A percentile compares a stretch with the other conserved stretches of the same genome.
These are phyloP conservation scores for Megamerina dolium DNA, from an alignment of 2,888 invertebrate species.

Conservation along the genomic window DNA sequence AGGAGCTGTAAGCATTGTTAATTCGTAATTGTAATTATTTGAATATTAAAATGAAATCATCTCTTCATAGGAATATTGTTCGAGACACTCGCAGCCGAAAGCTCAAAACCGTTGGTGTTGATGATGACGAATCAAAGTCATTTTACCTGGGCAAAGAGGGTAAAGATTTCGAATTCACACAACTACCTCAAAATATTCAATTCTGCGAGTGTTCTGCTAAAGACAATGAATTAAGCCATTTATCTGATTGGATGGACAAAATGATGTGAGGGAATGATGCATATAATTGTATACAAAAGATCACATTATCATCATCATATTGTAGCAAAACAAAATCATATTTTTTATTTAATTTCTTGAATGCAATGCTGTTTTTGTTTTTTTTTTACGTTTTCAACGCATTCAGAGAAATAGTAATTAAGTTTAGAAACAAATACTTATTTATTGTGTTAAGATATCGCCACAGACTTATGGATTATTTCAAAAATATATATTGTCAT, in stretches of 20 bases:
- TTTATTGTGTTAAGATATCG: too few relatives aligned
- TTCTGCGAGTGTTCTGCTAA: constrained; percentile 64
- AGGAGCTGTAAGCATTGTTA: constrained; percentile 71
- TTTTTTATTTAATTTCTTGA: too few relatives aligned
- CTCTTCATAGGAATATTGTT: constrained; percentile 66
- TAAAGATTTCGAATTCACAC: constrained; percentile 78
- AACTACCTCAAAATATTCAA: constrained; percentile 63
- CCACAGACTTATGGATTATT: too few relatives aligned
- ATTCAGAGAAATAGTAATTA: too few relatives aligned
- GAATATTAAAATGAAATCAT: not conserved
- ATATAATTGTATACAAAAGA: too few relatives aligned
- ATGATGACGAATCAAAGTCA: constrained; percentile 56
- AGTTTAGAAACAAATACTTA: too few relatives aligned
- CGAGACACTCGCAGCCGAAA: constrained; percentile 78
- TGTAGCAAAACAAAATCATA: too few relatives aligned
- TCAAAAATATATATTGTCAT: too few relatives aligned
- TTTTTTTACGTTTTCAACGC: too few relatives aligned
- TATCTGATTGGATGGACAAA: constrained; percentile 69
- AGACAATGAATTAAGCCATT: constrained; percentile 57
- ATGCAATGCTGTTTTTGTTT: too few relatives aligned
- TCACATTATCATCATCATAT: too few relatives aligned
- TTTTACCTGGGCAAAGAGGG: constrained; percentile 67
- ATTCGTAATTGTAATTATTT: not conserved
- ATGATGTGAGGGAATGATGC: constrained; percentile 30
- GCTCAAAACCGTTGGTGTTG: constrained; percentile 60